phyloP scores from a whole-genome alignment of 1,140 invertebrate genomes.

The Ceratina australensis region DNA sequence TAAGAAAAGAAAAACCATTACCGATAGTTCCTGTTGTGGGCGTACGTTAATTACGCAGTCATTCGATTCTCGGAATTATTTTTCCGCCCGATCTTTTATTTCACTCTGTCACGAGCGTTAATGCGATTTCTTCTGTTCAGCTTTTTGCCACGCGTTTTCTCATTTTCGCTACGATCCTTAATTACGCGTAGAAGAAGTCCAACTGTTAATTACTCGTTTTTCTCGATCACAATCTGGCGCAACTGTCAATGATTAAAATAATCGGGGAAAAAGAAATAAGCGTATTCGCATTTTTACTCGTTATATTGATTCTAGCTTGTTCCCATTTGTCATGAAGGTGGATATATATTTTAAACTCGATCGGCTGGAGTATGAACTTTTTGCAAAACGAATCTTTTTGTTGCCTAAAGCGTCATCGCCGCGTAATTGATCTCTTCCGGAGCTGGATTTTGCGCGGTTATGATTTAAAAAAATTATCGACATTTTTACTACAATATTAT shows the following conservation, averaged over 20 bases:
- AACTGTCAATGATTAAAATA: not conserved
- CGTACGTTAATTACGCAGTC: not conserved
- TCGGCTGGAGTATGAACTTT: not conserved
- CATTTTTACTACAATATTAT: not conserved
- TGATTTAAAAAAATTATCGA: not conserved
- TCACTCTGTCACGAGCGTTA: not conserved
- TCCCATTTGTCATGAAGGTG: not conserved
- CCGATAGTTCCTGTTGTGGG: constrained; percentile 12
- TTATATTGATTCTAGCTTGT: not conserved
- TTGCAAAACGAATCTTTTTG: not conserved
- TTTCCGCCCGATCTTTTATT: not conserved
- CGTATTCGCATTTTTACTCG: not conserved
- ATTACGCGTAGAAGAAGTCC: too few species aligned
- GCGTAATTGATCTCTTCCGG: not conserved
- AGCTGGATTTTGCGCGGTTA: not conserved
- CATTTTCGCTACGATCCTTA: not conserved
- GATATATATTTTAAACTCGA: not conserved
- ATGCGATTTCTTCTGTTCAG: not conserved
- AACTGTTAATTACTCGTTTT: not conserved
- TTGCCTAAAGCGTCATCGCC: not conserved
- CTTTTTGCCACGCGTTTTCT: not conserved
- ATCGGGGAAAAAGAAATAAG: not conserved
- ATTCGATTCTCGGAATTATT: not conserved
- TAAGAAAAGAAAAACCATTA: not conserved
- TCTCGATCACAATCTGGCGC: not conserved